These are phyloP conservation scores for Lepidiolamprologus cunningtoni DNA, from an alignment of 2,113 vertebrate genomes.

Conservation along the genomic window DNA sequence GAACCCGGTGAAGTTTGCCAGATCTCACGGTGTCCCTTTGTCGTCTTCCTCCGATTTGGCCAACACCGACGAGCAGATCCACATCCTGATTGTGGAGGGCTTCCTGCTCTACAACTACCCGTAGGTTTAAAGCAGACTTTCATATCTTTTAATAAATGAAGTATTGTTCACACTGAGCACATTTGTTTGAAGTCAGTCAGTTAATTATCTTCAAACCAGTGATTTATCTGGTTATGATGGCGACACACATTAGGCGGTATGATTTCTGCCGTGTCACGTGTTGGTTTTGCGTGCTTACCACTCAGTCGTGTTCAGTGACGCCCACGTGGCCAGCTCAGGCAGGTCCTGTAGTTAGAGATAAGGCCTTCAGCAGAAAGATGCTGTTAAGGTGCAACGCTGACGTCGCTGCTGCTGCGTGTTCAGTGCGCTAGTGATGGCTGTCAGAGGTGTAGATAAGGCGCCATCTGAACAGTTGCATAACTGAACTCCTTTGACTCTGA, in stretches of 20 bases:
- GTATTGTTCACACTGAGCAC: background rate
- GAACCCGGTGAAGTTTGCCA: slow-evolving; percentile 78
- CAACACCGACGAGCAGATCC: slow-evolving; percentile 50
- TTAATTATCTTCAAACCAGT: background rate
- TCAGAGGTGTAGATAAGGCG: background rate
- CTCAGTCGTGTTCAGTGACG: background rate
- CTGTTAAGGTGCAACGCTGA: background rate
- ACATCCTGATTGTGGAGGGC: slow-evolving; percentile 77
- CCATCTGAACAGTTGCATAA: background rate
- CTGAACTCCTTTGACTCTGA: background rate
- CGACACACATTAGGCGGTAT: background rate
- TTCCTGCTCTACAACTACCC: slow-evolving; percentile 78
- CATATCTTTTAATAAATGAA: background rate
- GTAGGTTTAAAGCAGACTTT: slow-evolving; percentile 31
- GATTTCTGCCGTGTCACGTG: background rate
- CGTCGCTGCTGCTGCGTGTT: background rate
- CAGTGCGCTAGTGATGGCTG: background rate
- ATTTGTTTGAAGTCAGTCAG: background rate
- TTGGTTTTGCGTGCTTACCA: background rate
- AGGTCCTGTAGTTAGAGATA: slow-evolving; percentile 36
- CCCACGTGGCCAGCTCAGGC: background rate
- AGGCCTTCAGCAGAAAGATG: slow-evolving; percentile 22
- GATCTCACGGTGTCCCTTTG: slow-evolving; percentile 69
- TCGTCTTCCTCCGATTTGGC: slow-evolving; percentile 20
- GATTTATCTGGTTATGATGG: background rate